These are phyloP conservation scores for Diuraphis noxia DNA, from an alignment of 1,140 invertebrate genomes.

Conservation along the genomic window DNA sequence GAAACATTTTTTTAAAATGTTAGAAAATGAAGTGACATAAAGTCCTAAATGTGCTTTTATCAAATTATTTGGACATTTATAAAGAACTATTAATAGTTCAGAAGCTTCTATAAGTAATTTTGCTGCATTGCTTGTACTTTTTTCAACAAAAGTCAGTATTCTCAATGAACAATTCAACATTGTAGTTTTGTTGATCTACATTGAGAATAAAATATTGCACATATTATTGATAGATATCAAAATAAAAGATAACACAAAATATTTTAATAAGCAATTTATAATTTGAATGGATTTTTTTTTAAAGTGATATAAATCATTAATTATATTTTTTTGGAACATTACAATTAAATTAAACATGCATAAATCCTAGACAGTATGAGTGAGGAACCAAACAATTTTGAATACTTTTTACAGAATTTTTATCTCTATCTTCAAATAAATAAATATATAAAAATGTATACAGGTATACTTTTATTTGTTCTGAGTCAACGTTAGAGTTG, in stretches of 20 bases:
- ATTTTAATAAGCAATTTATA: background rate
- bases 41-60: constrained; percentile 17
- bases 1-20: constrained; percentile 22
- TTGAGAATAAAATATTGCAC: background rate
- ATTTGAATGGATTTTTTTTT: too few species aligned
- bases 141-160: constrained; percentile 11
- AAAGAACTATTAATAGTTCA: constrained; percentile 27
- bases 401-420: too few species aligned
- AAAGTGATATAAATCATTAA: too few species aligned
- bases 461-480: too few species aligned
- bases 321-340: too few species aligned
- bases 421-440: too few species aligned
- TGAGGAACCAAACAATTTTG: too few species aligned
- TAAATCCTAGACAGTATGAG: too few species aligned
- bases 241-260: background rate
- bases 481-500: too few species aligned
- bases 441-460: too few species aligned
- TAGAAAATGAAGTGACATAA: background rate
- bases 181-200: background rate
- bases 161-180: constrained; percentile 24
- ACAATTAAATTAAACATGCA: too few species aligned
- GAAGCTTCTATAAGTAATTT: background rate
- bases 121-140: background rate
- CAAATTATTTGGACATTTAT: constrained; percentile 28
- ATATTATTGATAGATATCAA: background rate